Base-by-base conservation (phyloP, 2,888 invertebrate species). In the Dugesia japonica region DNA sequence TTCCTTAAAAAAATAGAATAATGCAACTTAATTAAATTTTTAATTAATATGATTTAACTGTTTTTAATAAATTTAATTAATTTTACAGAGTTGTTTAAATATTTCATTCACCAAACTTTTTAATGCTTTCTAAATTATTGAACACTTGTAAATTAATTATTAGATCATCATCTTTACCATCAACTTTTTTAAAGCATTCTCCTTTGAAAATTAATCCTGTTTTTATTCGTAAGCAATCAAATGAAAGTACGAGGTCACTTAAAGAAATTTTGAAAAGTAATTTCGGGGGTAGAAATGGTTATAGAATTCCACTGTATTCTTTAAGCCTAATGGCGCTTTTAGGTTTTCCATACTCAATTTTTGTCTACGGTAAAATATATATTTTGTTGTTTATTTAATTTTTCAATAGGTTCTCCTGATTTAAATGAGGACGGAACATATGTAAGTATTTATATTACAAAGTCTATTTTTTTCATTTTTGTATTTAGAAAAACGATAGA, bases 371-470 rank as follows among this genome's bases (percentile, higher is more conserved):
- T 72, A 79, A 73, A 79, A 28, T 82, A 81, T 80, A 81, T 81
- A 81, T 79, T 77, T 80, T 71, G 13, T 76, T 38, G 17, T 71
- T 74, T 71, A 71, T 23, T 71, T 42, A 13, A 42, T 38, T 77
- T 90, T 71, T 87, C 89, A 81, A 88, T 89, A 87, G 91, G 91
- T 0, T 88, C 89, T n/a, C 91, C 92, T 0, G 86, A 87, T 71
- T 84, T 87, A 4, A 90, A 89, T 80, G 89, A 89, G 75, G 87
- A 89, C 28, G 92, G 92, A 0, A 87, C 89, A 76, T 80, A 87
- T 1, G 87, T 92, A 9, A 87, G 88, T 80, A 7, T 31, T 31
- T n/a, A n/a, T n/a, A n/a, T 7, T 13, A 31, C 31, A 31, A 7
- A 31, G 31, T 13, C 13, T 31, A 7, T 31, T 7, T 31, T 31